Conservation (phyloP, 2,113 vertebrate genomes). For the Sinocyclocheilus rhinocerous region DNA sequence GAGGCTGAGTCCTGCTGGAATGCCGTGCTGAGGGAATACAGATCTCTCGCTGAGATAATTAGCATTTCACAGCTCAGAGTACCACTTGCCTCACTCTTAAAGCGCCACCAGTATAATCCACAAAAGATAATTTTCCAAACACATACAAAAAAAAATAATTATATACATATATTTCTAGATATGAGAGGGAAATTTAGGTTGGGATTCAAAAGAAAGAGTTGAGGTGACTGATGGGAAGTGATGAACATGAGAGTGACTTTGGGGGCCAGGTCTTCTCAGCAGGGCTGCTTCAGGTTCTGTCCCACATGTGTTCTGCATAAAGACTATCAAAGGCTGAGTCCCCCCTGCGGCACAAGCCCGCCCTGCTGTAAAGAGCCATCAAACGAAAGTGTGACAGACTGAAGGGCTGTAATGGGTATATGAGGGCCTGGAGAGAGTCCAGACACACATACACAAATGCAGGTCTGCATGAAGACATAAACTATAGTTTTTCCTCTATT, state of each 20-base stretch:
- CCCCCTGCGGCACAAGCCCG: slow-evolving; percentile 55
- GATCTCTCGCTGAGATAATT: slow-evolving; percentile 25
- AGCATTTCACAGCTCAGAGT: slow-evolving; percentile 11
- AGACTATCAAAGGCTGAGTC: slow-evolving; percentile 60
- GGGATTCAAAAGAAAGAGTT: background rate
- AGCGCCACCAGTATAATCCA: background rate
- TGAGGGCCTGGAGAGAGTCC: slow-evolving; percentile 52
- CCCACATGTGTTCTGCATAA: slow-evolving; percentile 63
- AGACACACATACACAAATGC: slow-evolving; percentile 45
- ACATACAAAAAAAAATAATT: background rate
- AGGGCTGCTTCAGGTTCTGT: slow-evolving; percentile 57
- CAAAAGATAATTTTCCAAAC: background rate
- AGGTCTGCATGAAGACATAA: slow-evolving; percentile 45
- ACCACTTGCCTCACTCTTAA: background rate
- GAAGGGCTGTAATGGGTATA: slow-evolving; percentile 58
- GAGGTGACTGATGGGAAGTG: slow-evolving; percentile 22
- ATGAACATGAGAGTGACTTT: slow-evolving; percentile 10
- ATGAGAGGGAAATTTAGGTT: background rate
- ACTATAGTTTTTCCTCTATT: slow-evolving; percentile 38
- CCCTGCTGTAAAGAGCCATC: slow-evolving; percentile 64
- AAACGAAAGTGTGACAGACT: slow-evolving; percentile 64
- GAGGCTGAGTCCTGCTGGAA: slow-evolving; percentile 31
- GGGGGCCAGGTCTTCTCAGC: slow-evolving; percentile 54
- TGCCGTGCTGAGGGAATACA: slow-evolving; percentile 18
- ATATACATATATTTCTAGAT: background rate